Base-by-base conservation (phyloP, 2,113 vertebrate species). In the Oncorhynchus mykiss region DNA sequence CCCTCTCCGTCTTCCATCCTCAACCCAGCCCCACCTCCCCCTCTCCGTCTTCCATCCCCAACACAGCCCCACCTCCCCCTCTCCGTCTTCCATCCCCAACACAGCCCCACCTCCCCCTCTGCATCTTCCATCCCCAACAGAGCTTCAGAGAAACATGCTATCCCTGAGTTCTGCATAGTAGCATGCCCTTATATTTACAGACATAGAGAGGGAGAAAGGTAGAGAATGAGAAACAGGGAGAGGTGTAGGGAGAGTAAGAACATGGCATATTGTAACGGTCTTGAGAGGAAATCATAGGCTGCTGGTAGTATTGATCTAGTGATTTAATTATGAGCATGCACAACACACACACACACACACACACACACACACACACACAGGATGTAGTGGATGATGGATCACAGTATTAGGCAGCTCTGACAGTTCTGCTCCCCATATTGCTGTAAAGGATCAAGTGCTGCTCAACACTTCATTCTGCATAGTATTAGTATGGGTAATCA, bases 61-160 rank as follows among this genome's bases (percentile, higher is more conserved):
- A 4, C 29, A 4, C 29, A 29, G 29, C 29, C 29, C 29, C 29
- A 4, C 29, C 4, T 5, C 29, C 29, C 4, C 29, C 29, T 29
- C 29, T 29, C 29, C 1, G 4, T 29, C 29, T 29, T 29, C 29
- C 4, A 29, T 29, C 29, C 29, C 1, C 29, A 29, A 0, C 3
- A 0, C 29, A 29, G 29, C 29, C 4, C 29, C 4, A 29, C 29
- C 29, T 4, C 29, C 29, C 29, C 4, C 29, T 31, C 29, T 29
- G 4, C 62, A 39, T 82, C 72, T 57, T 54, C 73, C 67, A 49
- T 54, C 69, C 75, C 75, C 67, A 74, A 95, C 94, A 96, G 92
- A 93, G 90, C 94, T 96, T 95, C 92, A 93, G 92, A 95, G 92
- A 94, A 95, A 93, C 92, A 94, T 75, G 93, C 94, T 94, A 94